Evolutionary conservation across 1,140 invertebrate species (phyloP).

Genomic region (Archivesica marissinica): DNA sequence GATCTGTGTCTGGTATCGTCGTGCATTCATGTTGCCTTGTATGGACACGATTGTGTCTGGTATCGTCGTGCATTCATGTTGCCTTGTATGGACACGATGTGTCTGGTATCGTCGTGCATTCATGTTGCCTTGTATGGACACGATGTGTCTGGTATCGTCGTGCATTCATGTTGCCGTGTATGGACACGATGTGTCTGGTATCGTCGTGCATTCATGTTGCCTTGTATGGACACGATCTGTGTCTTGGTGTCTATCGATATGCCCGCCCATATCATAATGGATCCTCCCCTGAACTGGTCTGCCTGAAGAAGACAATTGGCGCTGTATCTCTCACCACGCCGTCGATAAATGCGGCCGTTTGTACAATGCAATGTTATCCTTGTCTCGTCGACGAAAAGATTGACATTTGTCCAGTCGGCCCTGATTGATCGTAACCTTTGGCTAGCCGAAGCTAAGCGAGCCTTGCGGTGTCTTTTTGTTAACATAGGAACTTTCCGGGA

Average conservation of each 20-base stretch:
- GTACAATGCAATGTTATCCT: conserved; percentile 2
- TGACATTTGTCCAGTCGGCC: conserved; percentile 61
- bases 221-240: not conserved
- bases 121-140: no score
- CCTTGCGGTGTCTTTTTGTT: conserved; percentile 29
- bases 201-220: no score
- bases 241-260: conserved; percentile 43
- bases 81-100: no score
- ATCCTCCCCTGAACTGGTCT: not conserved
- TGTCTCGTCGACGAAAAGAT: conserved; percentile 48
- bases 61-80: no score
- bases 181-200: no score
- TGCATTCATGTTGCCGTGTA: no score
- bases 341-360: conserved; percentile 30
- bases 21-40: no score
- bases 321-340: not conserved
- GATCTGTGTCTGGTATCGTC: no score
- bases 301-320: conserved; percentile 13
- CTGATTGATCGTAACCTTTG: conserved; percentile 16
- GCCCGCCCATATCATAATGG: conserved; percentile 25
- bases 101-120: no score
- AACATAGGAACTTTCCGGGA: not conserved
- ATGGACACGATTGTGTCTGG: no score
- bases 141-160: no score
- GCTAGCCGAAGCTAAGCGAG: conserved; percentile 20